Percentiles rank a stretch among this genome's conserved stretches.
phyloP scores from a whole-genome alignment of 1,140 invertebrate genomes.

The Caenorhabditis briggsae region DNA sequence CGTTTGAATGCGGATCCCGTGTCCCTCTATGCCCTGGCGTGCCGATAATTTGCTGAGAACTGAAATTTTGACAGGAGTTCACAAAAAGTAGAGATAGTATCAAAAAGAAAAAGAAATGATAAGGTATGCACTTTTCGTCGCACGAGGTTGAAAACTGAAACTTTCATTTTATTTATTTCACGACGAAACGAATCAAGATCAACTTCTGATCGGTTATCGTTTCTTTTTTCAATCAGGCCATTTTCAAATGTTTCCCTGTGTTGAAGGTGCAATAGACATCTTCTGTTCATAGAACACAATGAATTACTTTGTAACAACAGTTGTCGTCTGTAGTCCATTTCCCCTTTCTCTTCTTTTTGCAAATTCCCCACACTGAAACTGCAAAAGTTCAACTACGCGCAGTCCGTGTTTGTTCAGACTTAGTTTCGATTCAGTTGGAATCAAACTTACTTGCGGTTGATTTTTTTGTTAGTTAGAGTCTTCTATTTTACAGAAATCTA shows the following conservation, averaged over 20 bases:
- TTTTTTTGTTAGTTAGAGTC: background rate
- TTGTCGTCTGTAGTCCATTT: background rate
- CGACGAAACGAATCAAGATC: background rate
- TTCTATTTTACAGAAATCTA: background rate
- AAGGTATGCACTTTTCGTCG: too few relatives aligned
- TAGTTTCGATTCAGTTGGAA: constrained; percentile 3
- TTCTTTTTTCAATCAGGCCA: background rate
- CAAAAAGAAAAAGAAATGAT: too few relatives aligned
- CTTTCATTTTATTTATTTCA: too few relatives aligned
- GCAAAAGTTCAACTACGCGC: background rate
- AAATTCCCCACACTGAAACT: constrained; percentile 11
- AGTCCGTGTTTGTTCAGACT: constrained; percentile 27
- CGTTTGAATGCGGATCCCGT: too few relatives aligned
- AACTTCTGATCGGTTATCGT: constrained; percentile 4
- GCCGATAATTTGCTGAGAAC: too few relatives aligned
- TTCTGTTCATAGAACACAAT: constrained; percentile 42
- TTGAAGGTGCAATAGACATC: background rate
- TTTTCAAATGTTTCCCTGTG: background rate
- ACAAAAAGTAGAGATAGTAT: too few relatives aligned
- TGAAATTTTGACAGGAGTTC: too few relatives aligned
- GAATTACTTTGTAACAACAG: constrained; percentile 37
- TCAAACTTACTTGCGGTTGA: background rate
- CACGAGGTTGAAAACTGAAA: too few relatives aligned
- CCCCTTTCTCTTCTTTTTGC: constrained; percentile 2
- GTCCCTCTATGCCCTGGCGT: too few relatives aligned